Base-by-base conservation (phyloP, 1,140 invertebrate genomes). In the Coboldia fuscipes region DNA sequence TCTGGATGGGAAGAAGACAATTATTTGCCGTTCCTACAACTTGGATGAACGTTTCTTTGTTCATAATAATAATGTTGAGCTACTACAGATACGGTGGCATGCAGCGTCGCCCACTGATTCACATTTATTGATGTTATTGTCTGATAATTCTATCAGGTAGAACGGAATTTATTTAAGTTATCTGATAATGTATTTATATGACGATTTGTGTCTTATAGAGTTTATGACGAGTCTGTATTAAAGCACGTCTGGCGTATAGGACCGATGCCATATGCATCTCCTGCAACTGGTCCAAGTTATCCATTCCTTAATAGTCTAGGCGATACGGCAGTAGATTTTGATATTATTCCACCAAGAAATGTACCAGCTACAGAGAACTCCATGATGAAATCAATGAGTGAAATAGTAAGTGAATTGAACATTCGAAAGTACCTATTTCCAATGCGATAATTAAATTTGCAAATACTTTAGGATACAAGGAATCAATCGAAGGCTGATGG, bases 281-380 rank as follows among this genome's bases (percentile, higher is more conserved):
- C 32, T 7, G 15, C 33, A 29, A 28, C 20, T 9, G 46, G 42
- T 0, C 14, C 31, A 12, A 27, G 28, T 17, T 22, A 47, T 0
- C 33, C 39, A 3, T 39, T 34, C 29, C 58, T 73, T 31, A 63
- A 66, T 3, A 69, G 68, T 10, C 60, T 86, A 3, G 84, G 83
- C 1, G 81, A 88, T 39, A 67, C 68, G 0, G 78, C 78, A 0
- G 75, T 88, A 3, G 75, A 80, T 47, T 88, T 92, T 59, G 80
- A 84, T 46, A 77, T 86, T 42, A 70, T 68, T 0, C 70, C 72
- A 0, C 66, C 75, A 1, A 19, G 33, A 10, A 33, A 35, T 1
- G 26, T 22, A 14, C 3, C 3, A 9, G 3, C 15, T 15, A n/a
- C 9, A 15, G 28, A 38, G 18, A 20, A 16, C 20, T 18, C 15